Conservation (phyloP, 1,140 invertebrate species). For the Maconellicoccus hirsutus region DNA sequence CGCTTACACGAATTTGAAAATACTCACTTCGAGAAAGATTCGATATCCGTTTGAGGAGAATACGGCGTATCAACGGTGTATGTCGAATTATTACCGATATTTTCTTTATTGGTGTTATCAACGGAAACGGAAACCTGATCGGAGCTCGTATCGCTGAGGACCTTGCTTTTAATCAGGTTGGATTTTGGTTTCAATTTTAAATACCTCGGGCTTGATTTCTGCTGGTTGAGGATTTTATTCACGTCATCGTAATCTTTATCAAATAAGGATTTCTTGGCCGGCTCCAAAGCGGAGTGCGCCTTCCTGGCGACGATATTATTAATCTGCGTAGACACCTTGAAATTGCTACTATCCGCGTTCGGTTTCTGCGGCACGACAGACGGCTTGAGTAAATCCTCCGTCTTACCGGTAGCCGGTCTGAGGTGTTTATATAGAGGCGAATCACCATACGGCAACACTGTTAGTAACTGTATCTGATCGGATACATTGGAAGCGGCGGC, state of each 20-base stretch:
- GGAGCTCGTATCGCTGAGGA: not conserved
- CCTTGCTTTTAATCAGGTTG: not conserved
- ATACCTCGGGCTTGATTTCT: not conserved
- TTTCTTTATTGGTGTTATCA: conserved; percentile 5
- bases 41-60: not conserved
- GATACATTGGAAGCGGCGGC: conserved; percentile 35
- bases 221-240: not conserved
- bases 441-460: conserved; percentile 64
- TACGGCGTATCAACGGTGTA: not conserved
- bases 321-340: not conserved
- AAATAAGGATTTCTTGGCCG: not conserved
- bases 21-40: not conserved
- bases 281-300: not conserved
- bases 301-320: not conserved
- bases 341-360: not conserved
- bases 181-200: conserved; percentile 6
- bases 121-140: not conserved
- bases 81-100: not conserved
- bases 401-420: conserved; percentile 39
- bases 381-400: not conserved
- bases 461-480: conserved; percentile 54
- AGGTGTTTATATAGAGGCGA: conserved; percentile 62
- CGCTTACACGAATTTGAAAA: too few species aligned
- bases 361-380: conserved; percentile 12
- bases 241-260: not conserved